Evolutionary conservation across 2,888 invertebrate species (phyloP), one percentile per base, ranked within the genome.

Genomic region (Yponomeuta plumbellus): DNA sequence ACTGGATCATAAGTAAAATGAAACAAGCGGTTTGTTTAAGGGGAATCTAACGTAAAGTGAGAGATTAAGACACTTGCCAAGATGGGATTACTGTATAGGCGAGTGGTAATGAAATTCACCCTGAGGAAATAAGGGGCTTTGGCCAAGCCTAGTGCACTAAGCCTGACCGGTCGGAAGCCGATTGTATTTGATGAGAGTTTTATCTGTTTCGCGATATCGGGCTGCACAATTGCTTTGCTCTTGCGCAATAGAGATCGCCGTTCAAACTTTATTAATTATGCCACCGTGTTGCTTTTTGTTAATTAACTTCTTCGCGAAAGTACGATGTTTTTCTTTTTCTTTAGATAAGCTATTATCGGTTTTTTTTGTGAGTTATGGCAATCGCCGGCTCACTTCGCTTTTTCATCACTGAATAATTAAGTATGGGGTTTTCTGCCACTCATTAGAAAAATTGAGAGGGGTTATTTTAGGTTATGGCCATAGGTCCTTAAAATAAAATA

Each of bases 131-230:
- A 78, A 78, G 77, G 82, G 80, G 81, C 80, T 84, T 78, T 76
- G 79, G 44, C 44, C 75, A 86, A 85, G 87, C 86, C 88, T 85
- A 86, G 84, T 76, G 74, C 78, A 83, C 80, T 88, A 88, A 90
- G 87, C 88, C 80, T 78, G 88, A 85, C 84, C 87, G 84, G 84
- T 80, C 85, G 75, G 79, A 17, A 80, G 77, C 83, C 83, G 89
- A 89, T 89, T 88, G 87, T 88, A 87, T 89, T 88, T 88, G 88
- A 89, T 87, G 86, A 84, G 84, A 86, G 81, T 88, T 88, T 88
- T 86, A 88, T 89, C 87, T 86, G 83, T 86, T 87, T 81, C 76
- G 77, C 80, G 79, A 81, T 80, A 83, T 84, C 80, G 74, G 71
- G 71, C 76, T 76, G 67, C 67, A 67, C 77, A 78, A 83, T 84